Conservation (phyloP, 1,140 invertebrate genomes). For the Coelopa frigida region DNA sequence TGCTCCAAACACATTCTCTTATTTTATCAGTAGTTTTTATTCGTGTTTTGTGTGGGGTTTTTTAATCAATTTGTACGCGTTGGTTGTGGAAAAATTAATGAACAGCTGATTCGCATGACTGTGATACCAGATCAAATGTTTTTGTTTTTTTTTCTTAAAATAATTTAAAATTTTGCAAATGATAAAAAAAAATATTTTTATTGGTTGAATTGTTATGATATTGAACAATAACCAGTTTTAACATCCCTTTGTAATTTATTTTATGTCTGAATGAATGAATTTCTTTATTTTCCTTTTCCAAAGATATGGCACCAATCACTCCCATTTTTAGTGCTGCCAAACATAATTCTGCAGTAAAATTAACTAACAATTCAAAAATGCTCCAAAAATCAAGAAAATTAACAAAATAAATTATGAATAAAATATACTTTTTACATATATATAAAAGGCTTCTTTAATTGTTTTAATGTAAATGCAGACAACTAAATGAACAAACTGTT, state of each 20-base stretch:
- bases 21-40: background rate
- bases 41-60: background rate
- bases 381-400: slow-evolving; percentile 1
- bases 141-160: background rate
- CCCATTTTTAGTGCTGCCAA: background rate
- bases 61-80: background rate
- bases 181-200: too few relatives aligned
- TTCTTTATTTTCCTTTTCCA: slow-evolving; percentile 3
- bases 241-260: too few relatives aligned
- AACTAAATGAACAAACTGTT: too few relatives aligned
- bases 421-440: slow-evolving; percentile 2
- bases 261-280: background rate
- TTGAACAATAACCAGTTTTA: too few relatives aligned
- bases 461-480: too few relatives aligned
- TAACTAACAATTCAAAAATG: background rate
- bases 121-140: background rate
- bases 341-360: slow-evolving; percentile 5
- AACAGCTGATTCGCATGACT: too few relatives aligned
- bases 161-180: background rate
- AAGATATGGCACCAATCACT: background rate
- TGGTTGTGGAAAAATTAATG: too few relatives aligned
- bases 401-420: background rate
- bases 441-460: slow-evolving; percentile 3
- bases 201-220: too few relatives aligned
- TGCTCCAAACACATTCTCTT: background rate